Evolutionary conservation across 2,888 invertebrate genomes (phyloP), one percentile per base, ranked within the genome.

Genomic region (Hypercompe scribonia): DNA sequence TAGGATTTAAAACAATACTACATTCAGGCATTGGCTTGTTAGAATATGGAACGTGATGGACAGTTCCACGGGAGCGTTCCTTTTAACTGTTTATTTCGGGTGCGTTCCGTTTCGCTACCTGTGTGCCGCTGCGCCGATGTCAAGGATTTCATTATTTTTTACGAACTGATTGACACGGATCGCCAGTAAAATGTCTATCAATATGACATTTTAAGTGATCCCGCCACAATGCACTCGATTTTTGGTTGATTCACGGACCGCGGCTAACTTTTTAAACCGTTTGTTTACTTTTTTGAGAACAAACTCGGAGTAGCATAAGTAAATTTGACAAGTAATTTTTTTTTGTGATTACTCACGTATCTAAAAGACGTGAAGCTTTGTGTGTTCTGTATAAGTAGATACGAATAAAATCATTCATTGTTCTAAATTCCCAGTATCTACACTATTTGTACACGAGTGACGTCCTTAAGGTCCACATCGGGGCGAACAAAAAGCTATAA

Each of bases 1-100:
- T 91, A 89, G 90, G 88, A 91, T 90, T 92, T 94, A 94, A 95
- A 95, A 95, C 95, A 95, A 95, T 94, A 90, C 91, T 80, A 89
- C 90, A 93, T 95, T 94, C 94, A 93, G 84, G 81, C 90, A 89
- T 90, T 88, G 90, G 90, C 84, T 87, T 87, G 88, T 94, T 94
- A 94, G 94, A 94, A 94, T 94, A 91, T 90, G 91, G 91, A 92
- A 92, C 88, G 91, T 94, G 94, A 93, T 90, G 92, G 84, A 85
- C 84, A 80, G 86, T 79, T 79, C 79, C 72, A 84, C 87, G 85
- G 86, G 85, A 86, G 81, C 81, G 87, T 83, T 86, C 87, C 88
- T 92, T 92, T 93, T 91, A 90, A 91, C 90, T 90, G 91, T 92
- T 92, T 91, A 92, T 92, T 93, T 92, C 90, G 87, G 89, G 84